phyloP scores from a whole-genome alignment of 2,797 vertebrate genomes.

The Enteromius radiatus region DNA sequence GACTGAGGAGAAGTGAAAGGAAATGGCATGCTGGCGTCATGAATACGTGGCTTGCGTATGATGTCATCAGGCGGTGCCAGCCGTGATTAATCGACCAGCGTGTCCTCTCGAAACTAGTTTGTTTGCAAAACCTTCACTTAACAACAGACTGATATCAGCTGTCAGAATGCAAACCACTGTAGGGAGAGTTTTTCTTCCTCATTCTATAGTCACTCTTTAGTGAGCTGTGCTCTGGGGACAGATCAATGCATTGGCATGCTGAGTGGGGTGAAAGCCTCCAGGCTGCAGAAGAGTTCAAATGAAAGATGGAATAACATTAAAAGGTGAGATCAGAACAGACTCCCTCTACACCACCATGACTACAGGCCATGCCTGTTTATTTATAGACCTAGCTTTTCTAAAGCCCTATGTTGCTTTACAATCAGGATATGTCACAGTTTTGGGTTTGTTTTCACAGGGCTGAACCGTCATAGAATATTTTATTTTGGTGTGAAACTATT shows the following conservation, averaged over 20 bases:
- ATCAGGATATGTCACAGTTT: conserved; percentile 13
- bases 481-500: background rate
- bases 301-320: conserved; percentile 48
- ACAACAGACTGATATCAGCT: conserved; percentile 20
- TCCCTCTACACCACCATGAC: conserved; percentile 41
- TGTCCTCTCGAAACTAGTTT: too few relatives aligned
- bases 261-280: conserved; percentile 7
- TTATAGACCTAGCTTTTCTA: conserved; percentile 44
- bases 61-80: too few relatives aligned
- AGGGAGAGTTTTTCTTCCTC: conserved; percentile 14
- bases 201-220: conserved; percentile 13
- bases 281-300: conserved; percentile 39
- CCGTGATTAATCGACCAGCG: too few relatives aligned
- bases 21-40: too few relatives aligned
- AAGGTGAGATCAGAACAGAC: conserved; percentile 45
- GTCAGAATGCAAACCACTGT: conserved; percentile 1
- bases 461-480: background rate
- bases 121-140: too few relatives aligned
- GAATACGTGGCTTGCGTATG: too few relatives aligned
- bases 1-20: too few relatives aligned
- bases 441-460: background rate
- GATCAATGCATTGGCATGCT: conserved; percentile 23
- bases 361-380: conserved; percentile 43
- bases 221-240: conserved; percentile 1
- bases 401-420: conserved; percentile 34